Evolutionary conservation across 2,113 vertebrate species (phyloP).

Genomic region (Laterallus jamaicensis): DNA sequence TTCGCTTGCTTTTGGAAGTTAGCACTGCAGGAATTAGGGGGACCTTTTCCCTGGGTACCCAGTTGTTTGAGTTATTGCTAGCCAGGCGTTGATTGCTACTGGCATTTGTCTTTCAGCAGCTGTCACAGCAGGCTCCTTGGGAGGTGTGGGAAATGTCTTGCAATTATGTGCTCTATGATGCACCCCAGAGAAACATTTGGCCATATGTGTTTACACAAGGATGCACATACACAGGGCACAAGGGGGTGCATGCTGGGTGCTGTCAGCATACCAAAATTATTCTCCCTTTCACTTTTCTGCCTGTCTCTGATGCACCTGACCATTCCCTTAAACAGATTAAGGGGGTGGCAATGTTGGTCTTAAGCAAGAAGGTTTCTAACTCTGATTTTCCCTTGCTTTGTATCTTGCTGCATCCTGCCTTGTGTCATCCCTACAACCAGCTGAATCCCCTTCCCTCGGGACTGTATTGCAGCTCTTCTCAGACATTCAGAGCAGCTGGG

Average conservation of each 20-base stretch:
- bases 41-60: background rate
- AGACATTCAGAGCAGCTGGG: background rate
- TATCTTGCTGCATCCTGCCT: background rate
- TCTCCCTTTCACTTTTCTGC: background rate
- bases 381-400: background rate
- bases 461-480: background rate
- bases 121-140: background rate
- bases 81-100: background rate
- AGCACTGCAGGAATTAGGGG: background rate
- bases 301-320: background rate
- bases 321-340: background rate
- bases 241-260: background rate
- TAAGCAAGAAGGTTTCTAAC: background rate
- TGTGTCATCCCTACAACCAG: background rate
- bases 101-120: slow-evolving; percentile 41
- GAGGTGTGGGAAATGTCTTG: background rate
- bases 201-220: background rate
- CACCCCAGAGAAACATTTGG: background rate
- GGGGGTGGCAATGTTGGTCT: background rate
- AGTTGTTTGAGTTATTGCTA: background rate
- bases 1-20: background rate
- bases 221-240: background rate
- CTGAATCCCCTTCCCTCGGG: background rate
- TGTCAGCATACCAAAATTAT: background rate
- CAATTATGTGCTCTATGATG: background rate